A percentile compares a stretch with the other conserved stretches of the same genome.
phyloP scores from a whole-genome alignment of 2,888 invertebrate species.

The Drosophila cracens region DNA sequence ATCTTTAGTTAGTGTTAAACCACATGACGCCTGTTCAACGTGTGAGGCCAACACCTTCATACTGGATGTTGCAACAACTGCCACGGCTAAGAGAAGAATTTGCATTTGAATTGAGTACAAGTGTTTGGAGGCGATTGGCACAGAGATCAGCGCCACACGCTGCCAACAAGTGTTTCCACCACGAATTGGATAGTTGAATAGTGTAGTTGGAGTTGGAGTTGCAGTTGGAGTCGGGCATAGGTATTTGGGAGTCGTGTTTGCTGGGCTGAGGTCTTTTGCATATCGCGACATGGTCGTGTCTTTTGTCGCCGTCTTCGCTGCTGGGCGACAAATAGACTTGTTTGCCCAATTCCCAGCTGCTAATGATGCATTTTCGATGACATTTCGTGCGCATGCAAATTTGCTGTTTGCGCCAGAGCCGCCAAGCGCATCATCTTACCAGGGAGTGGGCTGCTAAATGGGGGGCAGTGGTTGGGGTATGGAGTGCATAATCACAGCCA shows the following conservation, averaged over 20 bases:
- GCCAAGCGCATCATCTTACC: constrained; percentile 52
- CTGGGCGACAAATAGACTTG: constrained; percentile 79
- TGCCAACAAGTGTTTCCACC: constrained; percentile 73
- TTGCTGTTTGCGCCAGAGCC: constrained; percentile 32
- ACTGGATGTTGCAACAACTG: constrained; percentile 7
- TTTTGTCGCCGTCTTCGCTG: constrained; percentile 35
- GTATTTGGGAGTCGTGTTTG: constrained; percentile 50
- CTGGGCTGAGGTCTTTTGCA: constrained; percentile 63
- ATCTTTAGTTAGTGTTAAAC: background rate
- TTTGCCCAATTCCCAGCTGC: constrained; percentile 80
- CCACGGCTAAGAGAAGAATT: constrained; percentile 40
- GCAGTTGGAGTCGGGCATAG: background rate
- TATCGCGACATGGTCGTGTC: constrained; percentile 67
- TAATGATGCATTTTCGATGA: constrained; percentile 81
- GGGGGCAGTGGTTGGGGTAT: background rate
- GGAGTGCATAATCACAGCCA: constrained; percentile 69
- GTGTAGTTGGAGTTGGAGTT: background rate
- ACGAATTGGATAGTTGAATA: constrained; percentile 3
- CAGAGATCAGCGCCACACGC: constrained; percentile 75
- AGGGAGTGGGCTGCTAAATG: background rate
- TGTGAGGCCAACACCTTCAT: constrained; percentile 15
- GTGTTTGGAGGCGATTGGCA: constrained; percentile 23
- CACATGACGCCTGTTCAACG: constrained; percentile 14
- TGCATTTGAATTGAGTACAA: constrained; percentile 69
- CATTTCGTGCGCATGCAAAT: constrained; percentile 76